phyloP scores from a whole-genome alignment of 2,888 invertebrate species.

The Tetrapedia diversipes region DNA sequence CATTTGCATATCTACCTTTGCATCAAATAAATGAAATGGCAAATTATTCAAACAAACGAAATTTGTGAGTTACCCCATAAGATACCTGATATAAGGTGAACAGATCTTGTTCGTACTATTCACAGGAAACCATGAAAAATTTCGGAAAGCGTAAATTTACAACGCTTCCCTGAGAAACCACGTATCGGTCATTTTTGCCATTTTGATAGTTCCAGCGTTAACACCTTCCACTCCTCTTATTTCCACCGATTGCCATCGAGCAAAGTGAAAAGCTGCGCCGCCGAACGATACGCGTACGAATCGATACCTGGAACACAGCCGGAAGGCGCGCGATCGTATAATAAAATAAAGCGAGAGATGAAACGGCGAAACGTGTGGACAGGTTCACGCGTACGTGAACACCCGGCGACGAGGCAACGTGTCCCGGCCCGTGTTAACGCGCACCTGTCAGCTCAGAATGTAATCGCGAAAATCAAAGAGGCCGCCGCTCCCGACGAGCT shows the following conservation, averaged over 20 bases:
- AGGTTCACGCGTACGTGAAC: slow-evolving; percentile 26
- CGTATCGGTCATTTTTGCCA: too few species aligned
- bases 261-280: slow-evolving; percentile 14
- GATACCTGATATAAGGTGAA: too few species aligned
- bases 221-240: background rate
- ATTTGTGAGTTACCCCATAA: too few species aligned
- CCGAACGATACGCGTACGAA: slow-evolving; percentile 23
- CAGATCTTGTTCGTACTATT: too few species aligned
- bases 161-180: too few species aligned
- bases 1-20: too few species aligned
- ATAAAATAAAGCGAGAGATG: slow-evolving; percentile 65
- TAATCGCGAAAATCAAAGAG: slow-evolving; percentile 81
- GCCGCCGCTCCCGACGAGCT: slow-evolving; percentile 64
- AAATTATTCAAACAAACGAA: too few species aligned
- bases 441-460: slow-evolving; percentile 80
- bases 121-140: too few species aligned
- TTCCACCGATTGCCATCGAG: slow-evolving; percentile 4
- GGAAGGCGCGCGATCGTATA: slow-evolving; percentile 46
- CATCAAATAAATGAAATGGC: too few species aligned
- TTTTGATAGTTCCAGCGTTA: background rate
- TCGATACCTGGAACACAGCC: slow-evolving; percentile 34
- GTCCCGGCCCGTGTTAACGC: slow-evolving; percentile 48
- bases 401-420: slow-evolving; percentile 21
- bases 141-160: too few species aligned
- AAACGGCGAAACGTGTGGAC: slow-evolving; percentile 62